These are phyloP conservation scores for Crotalus horridus DNA, from an alignment of 2,113 vertebrate genomes.

Conservation along the genomic window DNA sequence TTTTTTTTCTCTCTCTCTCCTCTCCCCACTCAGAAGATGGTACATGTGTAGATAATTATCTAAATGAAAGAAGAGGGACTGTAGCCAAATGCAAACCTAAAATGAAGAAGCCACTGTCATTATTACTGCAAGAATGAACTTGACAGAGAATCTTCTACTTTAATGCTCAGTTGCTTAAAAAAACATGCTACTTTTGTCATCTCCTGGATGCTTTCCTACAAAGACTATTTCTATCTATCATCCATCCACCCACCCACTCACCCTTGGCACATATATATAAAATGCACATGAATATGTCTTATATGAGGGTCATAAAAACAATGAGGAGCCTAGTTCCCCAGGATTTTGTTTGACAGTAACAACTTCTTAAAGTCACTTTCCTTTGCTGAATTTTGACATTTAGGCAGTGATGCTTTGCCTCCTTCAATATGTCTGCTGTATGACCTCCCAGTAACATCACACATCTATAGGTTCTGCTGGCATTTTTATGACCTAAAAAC, in stretches of 20 bases:
- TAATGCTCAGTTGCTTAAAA: neutral
- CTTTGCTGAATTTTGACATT: neutral
- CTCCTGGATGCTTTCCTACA: neutral
- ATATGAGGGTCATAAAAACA: neutral
- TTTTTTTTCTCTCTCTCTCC: neutral
- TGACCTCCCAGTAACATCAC: neutral
- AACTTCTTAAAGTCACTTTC: neutral
- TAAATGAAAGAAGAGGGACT: conserved; percentile 6
- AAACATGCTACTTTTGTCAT: neutral
- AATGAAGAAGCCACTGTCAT: neutral
- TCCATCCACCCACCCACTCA: neutral
- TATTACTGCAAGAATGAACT: conserved; percentile 20
- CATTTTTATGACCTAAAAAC: neutral
- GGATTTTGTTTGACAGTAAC: neutral
- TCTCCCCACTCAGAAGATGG: neutral
- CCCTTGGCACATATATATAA: neutral
- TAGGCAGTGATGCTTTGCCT: neutral
- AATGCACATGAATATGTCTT: neutral
- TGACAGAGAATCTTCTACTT: conserved; percentile 6
- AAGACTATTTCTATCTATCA: neutral
- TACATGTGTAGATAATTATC: neutral
- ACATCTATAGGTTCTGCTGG: neutral
- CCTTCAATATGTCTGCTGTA: neutral
- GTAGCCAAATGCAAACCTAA: neutral
- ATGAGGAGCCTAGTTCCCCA: neutral